Conservation (phyloP, 2,113 vertebrate species). For the Planiliza haematocheilus region DNA sequence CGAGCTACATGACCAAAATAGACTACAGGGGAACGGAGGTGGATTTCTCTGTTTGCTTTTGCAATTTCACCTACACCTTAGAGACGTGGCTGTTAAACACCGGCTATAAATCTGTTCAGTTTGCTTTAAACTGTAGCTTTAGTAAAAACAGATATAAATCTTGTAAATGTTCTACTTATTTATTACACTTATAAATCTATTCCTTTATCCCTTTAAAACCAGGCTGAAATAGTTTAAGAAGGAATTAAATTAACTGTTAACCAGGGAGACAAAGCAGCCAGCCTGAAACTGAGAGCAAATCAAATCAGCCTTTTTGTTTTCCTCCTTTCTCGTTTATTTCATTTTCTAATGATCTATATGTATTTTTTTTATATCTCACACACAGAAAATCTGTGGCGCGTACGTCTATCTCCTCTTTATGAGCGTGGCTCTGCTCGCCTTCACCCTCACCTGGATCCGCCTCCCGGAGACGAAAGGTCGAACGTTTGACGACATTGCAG, state of each 20-base stretch:
- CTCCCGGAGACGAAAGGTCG: constrained; percentile 85
- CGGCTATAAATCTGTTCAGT: constrained; percentile 44
- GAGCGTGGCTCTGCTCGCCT: constrained; percentile 74
- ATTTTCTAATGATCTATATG: too few relatives aligned
- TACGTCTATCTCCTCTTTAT: constrained; percentile 85
- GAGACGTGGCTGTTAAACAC: constrained; percentile 31
- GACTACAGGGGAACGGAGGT: constrained; percentile 19
- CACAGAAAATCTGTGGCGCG: constrained; percentile 79
- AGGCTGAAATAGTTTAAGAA: constrained; percentile 35
- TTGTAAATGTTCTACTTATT: not conserved
- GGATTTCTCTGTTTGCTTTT: constrained; percentile 40
- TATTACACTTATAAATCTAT: constrained; percentile 19
- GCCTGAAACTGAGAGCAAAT: constrained; percentile 23
- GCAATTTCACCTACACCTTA: constrained; percentile 17
- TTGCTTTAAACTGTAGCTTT: not conserved
- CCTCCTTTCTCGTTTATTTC: constrained; percentile 1
- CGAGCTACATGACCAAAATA: constrained; percentile 1
- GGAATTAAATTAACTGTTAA: constrained; percentile 31
- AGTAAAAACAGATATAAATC: constrained; percentile 21
- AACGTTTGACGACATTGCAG: constrained; percentile 84
- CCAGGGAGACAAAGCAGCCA: constrained; percentile 27
- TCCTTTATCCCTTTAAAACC: constrained; percentile 28
- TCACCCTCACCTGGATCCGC: constrained; percentile 77
- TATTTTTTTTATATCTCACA: not conserved
- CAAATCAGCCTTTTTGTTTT: constrained; percentile 15